Percentiles rank a stretch among this genome's conserved stretches.
Evolutionary conservation across 2,888 invertebrate species (phyloP).

Genomic region (Conistra vaccinii): DNA sequence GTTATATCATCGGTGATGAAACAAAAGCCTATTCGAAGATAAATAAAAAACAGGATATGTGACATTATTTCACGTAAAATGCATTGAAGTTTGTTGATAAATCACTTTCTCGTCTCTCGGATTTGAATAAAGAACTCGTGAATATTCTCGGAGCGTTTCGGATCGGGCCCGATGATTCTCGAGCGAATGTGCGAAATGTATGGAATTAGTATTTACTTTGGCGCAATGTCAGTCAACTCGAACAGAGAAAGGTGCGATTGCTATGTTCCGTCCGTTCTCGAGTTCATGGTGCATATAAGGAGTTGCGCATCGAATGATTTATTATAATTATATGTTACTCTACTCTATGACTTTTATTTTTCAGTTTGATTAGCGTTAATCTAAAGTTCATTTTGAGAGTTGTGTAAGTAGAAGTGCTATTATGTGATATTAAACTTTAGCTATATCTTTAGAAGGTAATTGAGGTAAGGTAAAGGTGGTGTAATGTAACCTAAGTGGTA

Average conservation of each 20-base stretch:
- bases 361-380: constrained; percentile 5
- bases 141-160: constrained; percentile 73
- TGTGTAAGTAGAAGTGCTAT: constrained; percentile 30
- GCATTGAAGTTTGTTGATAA: constrained; percentile 66
- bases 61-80: constrained; percentile 64
- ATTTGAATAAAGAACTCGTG: constrained; percentile 82
- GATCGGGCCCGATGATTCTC: constrained; percentile 69
- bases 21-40: constrained; percentile 64
- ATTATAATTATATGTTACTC: constrained; percentile 37
- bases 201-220: constrained; percentile 14
- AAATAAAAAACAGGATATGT: constrained; percentile 69
- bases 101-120: constrained; percentile 80
- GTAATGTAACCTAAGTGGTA: background rate
- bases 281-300: constrained; percentile 30
- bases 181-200: constrained; percentile 57
- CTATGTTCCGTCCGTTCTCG: constrained; percentile 14
- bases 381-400: background rate
- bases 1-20: constrained; percentile 63
- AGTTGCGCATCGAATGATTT: constrained; percentile 34
- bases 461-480: background rate
- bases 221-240: constrained; percentile 63
- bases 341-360: constrained; percentile 1
- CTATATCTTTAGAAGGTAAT: background rate
- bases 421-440: constrained; percentile 1
- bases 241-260: constrained; percentile 57